Evolutionary conservation across 2,113 vertebrate species (phyloP), one percentile per base, ranked within the genome.

Genomic region (Hymenochirus boettgeri): DNA sequence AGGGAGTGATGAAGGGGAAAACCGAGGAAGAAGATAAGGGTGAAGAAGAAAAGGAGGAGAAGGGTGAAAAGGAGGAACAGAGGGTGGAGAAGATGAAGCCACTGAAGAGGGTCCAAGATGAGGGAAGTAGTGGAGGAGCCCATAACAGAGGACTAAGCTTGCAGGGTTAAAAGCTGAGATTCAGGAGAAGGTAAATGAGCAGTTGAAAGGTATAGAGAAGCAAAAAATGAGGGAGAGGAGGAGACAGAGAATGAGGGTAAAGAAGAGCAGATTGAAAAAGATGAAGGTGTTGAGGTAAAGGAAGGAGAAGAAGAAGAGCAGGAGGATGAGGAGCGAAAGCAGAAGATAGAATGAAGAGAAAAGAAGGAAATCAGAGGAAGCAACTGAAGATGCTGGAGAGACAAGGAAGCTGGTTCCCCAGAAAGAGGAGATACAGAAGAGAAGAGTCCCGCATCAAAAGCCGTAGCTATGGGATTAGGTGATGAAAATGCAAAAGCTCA

Each of bases 391-490:
- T 0, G 74, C 85, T 69, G 84, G 57, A 8, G 79, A 50, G 72
- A 1, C 0, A 82, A 81, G 71, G 80, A 83, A 37, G 71, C 39
- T 0, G 71, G 78, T 0, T 79, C 83, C 19, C 86, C 84, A 0
- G 74, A 24, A 2, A 87, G 86, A 6, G 73, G 81, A 27, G 74
- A 62, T 0, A 70, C 52, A 48, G 79, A 83, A n/a, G 90, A 93
- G 42, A 85, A 74, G n/a, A 15, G 81, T 62, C 71, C 80, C 0
- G 22, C 77, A 65, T 77, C 73, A n/a, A 88, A 86, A 39, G 65
- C 82, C 0, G 73, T 50, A 0, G 85, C 85, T 57, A 71, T 85
- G 27, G 85, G 80, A 1, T 19, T 72, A 0, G 85, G 82, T 69
- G 87, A 87, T 1, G 87, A 86, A 2, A 29, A 76, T n/a, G 73